A percentile compares a stretch with the other conserved stretches of the same genome.
Conservation (phyloP, 2,888 invertebrate genomes). For the Melipona bicolor region DNA sequence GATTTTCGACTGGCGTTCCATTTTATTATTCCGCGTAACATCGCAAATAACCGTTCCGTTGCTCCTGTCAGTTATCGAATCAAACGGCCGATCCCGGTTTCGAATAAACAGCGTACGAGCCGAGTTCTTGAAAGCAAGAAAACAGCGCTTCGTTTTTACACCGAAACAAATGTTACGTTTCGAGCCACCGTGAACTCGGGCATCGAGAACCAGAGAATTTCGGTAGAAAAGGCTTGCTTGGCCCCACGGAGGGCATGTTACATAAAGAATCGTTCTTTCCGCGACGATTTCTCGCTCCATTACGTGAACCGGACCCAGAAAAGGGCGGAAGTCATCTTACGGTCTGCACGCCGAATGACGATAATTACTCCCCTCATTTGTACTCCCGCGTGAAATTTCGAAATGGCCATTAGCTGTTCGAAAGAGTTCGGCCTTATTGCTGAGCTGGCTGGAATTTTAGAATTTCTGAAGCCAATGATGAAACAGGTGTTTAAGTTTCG, state of each 20-base stretch:
- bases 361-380: slow-evolving; percentile 22
- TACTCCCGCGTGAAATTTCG: slow-evolving; percentile 3
- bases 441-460: not conserved
- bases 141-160: not conserved
- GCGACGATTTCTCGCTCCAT: slow-evolving; percentile 62
- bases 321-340: slow-evolving; percentile 31
- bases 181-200: too few relatives aligned
- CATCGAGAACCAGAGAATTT: slow-evolving; percentile 49
- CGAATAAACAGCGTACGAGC: too few relatives aligned
- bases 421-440: not conserved
- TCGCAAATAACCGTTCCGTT: too few relatives aligned
- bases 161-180: not conserved
- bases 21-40: too few relatives aligned
- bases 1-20: too few relatives aligned
- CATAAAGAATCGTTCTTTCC: slow-evolving; percentile 77
- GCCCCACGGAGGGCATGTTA: slow-evolving; percentile 75
- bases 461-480: not conserved
- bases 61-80: too few relatives aligned
- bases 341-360: not conserved
- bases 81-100: too few relatives aligned
- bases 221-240: slow-evolving; percentile 63
- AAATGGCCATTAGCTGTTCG: slow-evolving; percentile 19
- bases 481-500: not conserved
- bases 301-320: slow-evolving; percentile 27
- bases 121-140: not conserved